A percentile compares a stretch with the other conserved stretches of the same genome.
Evolutionary conservation across 2,113 vertebrate species (phyloP).

Genomic region (Lutjanus erythropterus): DNA sequence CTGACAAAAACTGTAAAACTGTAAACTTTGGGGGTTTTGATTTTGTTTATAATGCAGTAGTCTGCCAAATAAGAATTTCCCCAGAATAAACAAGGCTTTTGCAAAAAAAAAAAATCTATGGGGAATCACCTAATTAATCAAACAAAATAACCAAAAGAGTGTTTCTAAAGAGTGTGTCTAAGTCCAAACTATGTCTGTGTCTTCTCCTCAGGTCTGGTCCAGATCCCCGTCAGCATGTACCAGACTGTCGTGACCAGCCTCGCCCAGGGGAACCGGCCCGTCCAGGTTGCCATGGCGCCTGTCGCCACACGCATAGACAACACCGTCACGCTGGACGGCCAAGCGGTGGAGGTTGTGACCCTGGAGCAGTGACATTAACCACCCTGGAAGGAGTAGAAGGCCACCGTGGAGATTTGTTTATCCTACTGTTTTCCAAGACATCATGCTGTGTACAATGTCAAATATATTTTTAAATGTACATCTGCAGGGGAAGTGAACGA

Average conservation of each 20-base stretch:
- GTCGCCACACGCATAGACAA: constrained; percentile 94
- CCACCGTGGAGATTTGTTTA: constrained; percentile 47
- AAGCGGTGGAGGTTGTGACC: constrained; percentile 97
- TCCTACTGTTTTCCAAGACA: constrained; percentile 60
- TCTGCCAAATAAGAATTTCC: too few species aligned
- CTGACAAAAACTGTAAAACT: too few species aligned
- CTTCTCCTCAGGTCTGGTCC: constrained; percentile 90
- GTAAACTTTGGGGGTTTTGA: too few species aligned
- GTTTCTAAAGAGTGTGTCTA: too few species aligned
- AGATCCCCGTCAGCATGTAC: constrained; percentile 99
- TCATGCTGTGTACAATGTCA: constrained; percentile 71
- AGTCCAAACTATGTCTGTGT: constrained; percentile 24
- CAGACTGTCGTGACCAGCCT: constrained; percentile 98
- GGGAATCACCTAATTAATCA: too few species aligned
- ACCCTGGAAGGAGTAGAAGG: constrained; percentile 50
- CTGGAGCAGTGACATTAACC: constrained; percentile 91
- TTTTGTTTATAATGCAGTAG: too few species aligned
- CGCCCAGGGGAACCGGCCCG: constrained; percentile 95
- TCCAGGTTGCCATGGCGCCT: constrained; percentile 98
- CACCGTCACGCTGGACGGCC: constrained; percentile 96
- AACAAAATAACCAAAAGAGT: too few species aligned
- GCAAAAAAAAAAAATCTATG: too few species aligned
- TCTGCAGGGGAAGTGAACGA: constrained; percentile 70
- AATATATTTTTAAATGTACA: constrained; percentile 80
- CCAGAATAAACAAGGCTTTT: too few species aligned